Base-by-base conservation (phyloP, 2,113 vertebrate species). In the Proteles cristata region DNA sequence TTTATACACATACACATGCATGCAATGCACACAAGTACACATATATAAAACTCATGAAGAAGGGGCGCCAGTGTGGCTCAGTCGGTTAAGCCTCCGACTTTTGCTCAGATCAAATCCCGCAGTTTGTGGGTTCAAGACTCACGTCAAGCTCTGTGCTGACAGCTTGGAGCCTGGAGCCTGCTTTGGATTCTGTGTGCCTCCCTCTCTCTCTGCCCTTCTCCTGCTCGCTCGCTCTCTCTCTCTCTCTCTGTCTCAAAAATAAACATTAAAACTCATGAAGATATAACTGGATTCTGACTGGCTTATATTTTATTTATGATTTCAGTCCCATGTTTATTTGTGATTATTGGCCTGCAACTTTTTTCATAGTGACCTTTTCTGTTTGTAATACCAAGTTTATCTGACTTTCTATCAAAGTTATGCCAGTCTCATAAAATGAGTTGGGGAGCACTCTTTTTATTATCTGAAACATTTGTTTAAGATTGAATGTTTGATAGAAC, bases 301-400 rank as follows among this genome's bases (percentile, higher is more conserved):
- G n/a, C 16, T 76, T 94, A 77, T 79, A 88, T 79, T 92, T 91
- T 48, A 66, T 50, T 79, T 91, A 58, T 86, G 48, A 92, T 68
- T 89, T 89, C 89, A 19, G 21, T 12, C 50, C 43, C 66, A 33
- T 85, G 19, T 79, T 81, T 43, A 89, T 86, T 94, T 86, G 50
- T 63, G 43, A 84, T 53, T 76, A 58, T 63, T 69, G 8, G 5
- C 25, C n/a, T 94, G 23, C 50, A 94, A 50, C 81, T 94, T 96
- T 94, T 94, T 88, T 88, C 71, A 85, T 79, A 11, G 8, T 80
- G 26, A 92, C 15, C 21, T 88, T 73, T 95, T 82, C 31, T 95
- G 65, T 15, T 82, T 82, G 80, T 90, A 87, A 15, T n/a, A 83
- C 39, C 61, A 80, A 61, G 12, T 83, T 81, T 76, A 73, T 71